Evolutionary conservation across 1,140 invertebrate genomes (phyloP), one percentile per base, ranked within the genome.

Genomic region (Caenorhabditis inopinata): DNA sequence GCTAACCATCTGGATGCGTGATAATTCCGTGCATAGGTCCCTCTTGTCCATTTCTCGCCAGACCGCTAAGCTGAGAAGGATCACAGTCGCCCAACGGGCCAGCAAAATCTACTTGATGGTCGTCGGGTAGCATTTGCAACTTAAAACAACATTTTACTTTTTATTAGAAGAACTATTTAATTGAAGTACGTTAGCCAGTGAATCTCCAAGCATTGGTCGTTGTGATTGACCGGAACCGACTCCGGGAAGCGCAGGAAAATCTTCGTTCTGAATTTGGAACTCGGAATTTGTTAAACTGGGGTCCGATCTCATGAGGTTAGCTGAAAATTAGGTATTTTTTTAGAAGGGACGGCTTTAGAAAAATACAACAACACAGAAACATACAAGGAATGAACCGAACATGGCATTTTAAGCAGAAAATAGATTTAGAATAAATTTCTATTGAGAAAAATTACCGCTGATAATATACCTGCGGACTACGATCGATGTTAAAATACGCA

Each of bases 201-300:
- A 32, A 68, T 68, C 58, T 68, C 58, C 58, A 3, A 68, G 58
- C 58, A 68, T 38, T 68, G 29, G n/a, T 68, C 58, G 58, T 42
- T 68, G 58, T 38, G 58, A 38, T 68, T 68, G 32, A 16, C 78
- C 45, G 9, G 5, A 27, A 35, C 46, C 89, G 32, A 92, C 91
- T 29, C 92, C 92, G 62, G 92, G 97, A 89, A 99, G 91, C 87
- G 97, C 96, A 83, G 96, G 96, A 91, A 99, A 99, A 90, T 99
- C 97, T 91, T 99, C 96, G 84, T 93, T 94, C 85, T 95, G 96
- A 92, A 98, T 97, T 83, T 94, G 95, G 90, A 98, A 98, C 90
- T 97, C 96, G 68, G 81, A 27, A 78, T 83, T 82, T 45, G 46
- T 82, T 38, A 83, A 47, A 46, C 16, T 73, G 27, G 53, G 42